Conservation (phyloP, 2,888 invertebrate genomes). For the Orchesellides sinensis region DNA sequence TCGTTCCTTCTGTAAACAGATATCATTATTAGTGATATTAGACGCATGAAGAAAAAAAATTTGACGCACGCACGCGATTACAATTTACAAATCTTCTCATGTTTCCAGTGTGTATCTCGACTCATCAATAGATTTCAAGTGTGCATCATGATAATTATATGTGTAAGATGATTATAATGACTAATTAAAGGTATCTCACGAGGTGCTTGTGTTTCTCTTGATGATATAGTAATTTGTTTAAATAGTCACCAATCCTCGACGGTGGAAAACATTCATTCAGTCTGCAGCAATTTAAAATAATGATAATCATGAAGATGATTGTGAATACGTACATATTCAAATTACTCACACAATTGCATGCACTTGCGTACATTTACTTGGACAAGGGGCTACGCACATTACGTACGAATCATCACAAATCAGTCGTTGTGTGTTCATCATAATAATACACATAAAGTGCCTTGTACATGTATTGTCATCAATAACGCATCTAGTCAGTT, state of each 20-base stretch:
- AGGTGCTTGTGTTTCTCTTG: slow-evolving; percentile 13
- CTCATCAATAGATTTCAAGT: not conserved
- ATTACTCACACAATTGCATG: not conserved
- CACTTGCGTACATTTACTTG: not conserved
- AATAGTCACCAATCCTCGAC: slow-evolving; percentile 36
- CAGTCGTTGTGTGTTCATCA: not conserved
- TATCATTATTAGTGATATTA: too few species aligned
- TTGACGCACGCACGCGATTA: too few species aligned
- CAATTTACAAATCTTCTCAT: too few species aligned
- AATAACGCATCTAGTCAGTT: not conserved
- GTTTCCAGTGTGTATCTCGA: not conserved
- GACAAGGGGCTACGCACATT: too few species aligned
- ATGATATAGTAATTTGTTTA: slow-evolving; percentile 51
- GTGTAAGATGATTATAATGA: slow-evolving; percentile 20
- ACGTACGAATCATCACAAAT: too few species aligned
- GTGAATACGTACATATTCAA: slow-evolving; percentile 10
- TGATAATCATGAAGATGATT: slow-evolving; percentile 22
- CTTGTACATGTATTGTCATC: not conserved
- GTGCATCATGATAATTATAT: slow-evolving; percentile 14
- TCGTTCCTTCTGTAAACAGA: too few species aligned
- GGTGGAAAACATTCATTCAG: slow-evolving; percentile 1
- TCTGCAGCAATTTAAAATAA: slow-evolving; percentile 27
- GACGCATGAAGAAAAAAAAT: too few species aligned
- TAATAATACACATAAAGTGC: too few species aligned
- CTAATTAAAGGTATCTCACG: slow-evolving; percentile 45